phyloP scores from a whole-genome alignment of 2,113 vertebrate species.

The Corythaeola cristata region DNA sequence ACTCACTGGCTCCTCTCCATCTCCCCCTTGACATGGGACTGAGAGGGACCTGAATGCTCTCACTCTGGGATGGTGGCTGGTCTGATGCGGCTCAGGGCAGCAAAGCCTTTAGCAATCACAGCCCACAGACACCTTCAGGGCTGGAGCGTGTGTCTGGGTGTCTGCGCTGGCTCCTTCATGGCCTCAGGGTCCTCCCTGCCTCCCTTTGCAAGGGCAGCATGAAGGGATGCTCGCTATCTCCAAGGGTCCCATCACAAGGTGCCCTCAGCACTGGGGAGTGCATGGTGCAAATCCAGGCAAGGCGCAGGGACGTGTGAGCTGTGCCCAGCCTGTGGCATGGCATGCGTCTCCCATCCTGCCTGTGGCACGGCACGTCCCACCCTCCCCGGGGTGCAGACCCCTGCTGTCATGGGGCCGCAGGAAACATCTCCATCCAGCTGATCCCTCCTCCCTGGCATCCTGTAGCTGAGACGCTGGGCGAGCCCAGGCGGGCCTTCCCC shows the following conservation, averaged over 20 bases:
- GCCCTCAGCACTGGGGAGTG: neutral
- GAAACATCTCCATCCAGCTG: neutral
- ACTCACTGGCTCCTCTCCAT: neutral
- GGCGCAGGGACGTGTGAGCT: neutral
- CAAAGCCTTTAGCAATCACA: neutral
- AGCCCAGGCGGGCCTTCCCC: conserved; percentile 41
- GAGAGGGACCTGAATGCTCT: neutral
- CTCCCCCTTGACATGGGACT: too few relatives aligned
- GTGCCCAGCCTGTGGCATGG: fast-evolving
- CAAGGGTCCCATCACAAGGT: neutral
- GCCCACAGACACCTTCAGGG: neutral
- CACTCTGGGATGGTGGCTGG: fast-evolving
- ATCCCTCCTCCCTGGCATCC: conserved; percentile 36
- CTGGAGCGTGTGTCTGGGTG: neutral
- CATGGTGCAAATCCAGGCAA: fast-evolving
- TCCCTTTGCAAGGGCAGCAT: neutral
- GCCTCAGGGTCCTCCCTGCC: neutral
- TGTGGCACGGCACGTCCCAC: neutral
- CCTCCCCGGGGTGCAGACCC: neutral
- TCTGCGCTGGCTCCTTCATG: neutral
- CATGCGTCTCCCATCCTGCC: neutral
- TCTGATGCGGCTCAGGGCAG: neutral
- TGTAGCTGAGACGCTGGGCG: neutral
- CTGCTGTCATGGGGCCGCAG: neutral
- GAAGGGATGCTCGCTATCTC: neutral